Percentiles rank a stretch among this genome's conserved stretches.
These are phyloP conservation scores for Gavia stellata DNA, from an alignment of 2,113 vertebrate species.

Conservation along the genomic window DNA sequence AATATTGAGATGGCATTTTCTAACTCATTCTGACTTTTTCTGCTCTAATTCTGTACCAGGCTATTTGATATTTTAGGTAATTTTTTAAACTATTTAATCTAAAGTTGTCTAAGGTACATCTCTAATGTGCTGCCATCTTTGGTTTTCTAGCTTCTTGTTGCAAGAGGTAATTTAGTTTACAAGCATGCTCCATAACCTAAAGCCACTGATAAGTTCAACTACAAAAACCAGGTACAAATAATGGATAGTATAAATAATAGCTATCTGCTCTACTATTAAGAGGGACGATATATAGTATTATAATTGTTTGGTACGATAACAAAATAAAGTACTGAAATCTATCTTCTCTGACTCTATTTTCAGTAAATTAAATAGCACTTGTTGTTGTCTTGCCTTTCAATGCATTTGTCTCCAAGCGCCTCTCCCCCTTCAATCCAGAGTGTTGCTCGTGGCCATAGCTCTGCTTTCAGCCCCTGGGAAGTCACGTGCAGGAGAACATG, in stretches of 20 bases:
- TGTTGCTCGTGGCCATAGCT: neutral
- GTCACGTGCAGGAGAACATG: fast-evolving
- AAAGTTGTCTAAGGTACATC: neutral
- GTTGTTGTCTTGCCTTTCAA: neutral
- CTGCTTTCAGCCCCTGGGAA: neutral
- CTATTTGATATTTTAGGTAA: neutral
- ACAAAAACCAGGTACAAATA: neutral
- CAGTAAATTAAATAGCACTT: neutral
- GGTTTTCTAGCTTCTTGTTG: neutral
- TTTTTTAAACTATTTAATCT: neutral
- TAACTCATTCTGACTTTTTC: neutral
- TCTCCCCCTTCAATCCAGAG: neutral
- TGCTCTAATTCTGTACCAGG: neutral
- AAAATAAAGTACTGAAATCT: neutral
- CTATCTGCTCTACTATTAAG: neutral
- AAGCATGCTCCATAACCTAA: neutral
- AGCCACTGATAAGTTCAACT: neutral
- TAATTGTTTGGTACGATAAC: neutral
- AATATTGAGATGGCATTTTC: neutral
- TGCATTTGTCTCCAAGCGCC: neutral
- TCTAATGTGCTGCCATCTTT: neutral
- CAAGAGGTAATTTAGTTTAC: neutral
- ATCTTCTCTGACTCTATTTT: neutral
- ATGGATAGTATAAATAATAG: neutral
- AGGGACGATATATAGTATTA: neutral